phyloP scores from a whole-genome alignment of 2,113 vertebrate genomes.

The Lipotes vexillifer region DNA sequence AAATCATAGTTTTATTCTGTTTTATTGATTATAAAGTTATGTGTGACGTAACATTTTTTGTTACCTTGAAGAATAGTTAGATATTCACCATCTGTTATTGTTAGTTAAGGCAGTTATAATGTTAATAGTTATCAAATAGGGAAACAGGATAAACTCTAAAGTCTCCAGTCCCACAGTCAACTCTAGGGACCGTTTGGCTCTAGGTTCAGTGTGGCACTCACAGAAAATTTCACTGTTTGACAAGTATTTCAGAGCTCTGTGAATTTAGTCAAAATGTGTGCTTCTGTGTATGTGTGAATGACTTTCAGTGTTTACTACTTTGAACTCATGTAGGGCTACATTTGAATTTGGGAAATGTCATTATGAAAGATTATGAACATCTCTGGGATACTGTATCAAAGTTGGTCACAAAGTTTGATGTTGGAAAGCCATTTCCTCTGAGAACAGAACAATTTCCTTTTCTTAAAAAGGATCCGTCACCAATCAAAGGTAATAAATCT shows the following conservation, averaged over 20 bases:
- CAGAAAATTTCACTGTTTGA: neutral
- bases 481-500: conserved; percentile 55
- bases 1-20: neutral
- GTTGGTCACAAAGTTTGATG: conserved; percentile 46
- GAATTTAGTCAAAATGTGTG: neutral
- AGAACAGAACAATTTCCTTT: conserved; percentile 62
- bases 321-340: conserved; percentile 35
- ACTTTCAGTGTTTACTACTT: neutral
- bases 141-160: neutral
- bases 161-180: neutral
- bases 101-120: neutral
- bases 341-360: conserved; percentile 56
- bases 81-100: neutral
- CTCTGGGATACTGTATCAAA: conserved; percentile 69
- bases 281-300: neutral
- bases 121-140: neutral
- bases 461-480: conserved; percentile 24
- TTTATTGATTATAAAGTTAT: neutral
- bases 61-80: neutral
- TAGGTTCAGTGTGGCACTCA: neutral
- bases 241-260: neutral
- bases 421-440: conserved; percentile 67
- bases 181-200: neutral
- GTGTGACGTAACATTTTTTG: neutral
- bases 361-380: conserved; percentile 64